Percentiles rank a stretch among this genome's conserved stretches.
These are phyloP conservation scores for Asbolus verrucosus DNA, from an alignment of 1,140 invertebrate genomes.

Conservation along the genomic window DNA sequence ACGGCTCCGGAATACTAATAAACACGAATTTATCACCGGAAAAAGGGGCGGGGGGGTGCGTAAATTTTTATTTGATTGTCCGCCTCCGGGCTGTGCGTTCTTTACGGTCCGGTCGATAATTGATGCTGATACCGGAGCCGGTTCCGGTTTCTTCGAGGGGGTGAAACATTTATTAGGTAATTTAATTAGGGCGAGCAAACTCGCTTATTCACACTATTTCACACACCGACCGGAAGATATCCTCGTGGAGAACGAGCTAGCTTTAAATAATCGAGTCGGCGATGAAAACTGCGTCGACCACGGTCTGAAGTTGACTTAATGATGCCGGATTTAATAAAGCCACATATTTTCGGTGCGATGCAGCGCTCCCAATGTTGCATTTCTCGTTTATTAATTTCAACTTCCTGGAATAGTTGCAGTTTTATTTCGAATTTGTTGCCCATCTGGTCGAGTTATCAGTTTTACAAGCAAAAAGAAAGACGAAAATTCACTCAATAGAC, in stretches of 20 bases:
- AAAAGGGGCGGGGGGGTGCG: neutral
- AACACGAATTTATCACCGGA: constrained; percentile 2
- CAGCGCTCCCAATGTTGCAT: no score
- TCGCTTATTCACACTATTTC: neutral
- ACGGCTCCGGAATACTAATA: constrained; percentile 17
- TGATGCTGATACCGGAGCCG: neutral
- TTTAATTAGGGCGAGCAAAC: constrained; percentile 10
- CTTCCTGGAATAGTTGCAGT: no score
- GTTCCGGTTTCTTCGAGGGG: constrained; percentile 8
- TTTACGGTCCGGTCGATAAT: no score
- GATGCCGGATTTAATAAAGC: no score
- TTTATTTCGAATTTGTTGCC: no score
- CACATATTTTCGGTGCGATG: no score
- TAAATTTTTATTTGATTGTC: neutral
- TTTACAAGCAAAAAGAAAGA: no score
- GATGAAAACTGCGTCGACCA: no score
- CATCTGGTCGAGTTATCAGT: no score
- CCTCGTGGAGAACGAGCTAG: neutral
- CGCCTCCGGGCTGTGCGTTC: neutral
- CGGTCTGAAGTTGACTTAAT: no score
- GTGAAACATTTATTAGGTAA: constrained; percentile 19
- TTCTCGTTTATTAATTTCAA: no score
- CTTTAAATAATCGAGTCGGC: constrained; percentile 15
- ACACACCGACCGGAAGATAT: neutral
- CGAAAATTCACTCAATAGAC: no score